A percentile compares a stretch with the other conserved stretches of the same genome.
phyloP scores from a whole-genome alignment of 2,113 vertebrate genomes.

The Numida meleagris region DNA sequence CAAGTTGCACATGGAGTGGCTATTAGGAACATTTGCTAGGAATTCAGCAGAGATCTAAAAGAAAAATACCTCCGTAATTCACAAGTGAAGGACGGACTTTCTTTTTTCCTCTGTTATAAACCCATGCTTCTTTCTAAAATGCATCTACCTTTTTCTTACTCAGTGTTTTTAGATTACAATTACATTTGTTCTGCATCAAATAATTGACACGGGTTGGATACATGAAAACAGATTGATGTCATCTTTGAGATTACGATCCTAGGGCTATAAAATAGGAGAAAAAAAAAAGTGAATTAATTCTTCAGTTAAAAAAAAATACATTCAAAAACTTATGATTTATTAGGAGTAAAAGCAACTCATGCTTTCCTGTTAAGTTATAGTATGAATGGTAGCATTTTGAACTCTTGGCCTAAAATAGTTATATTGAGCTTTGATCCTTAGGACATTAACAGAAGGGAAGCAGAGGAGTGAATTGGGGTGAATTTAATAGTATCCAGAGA shows the following conservation, averaged over 20 bases:
- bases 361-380: conserved; percentile 16
- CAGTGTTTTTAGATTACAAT: neutral
- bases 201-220: neutral
- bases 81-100: neutral
- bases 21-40: neutral
- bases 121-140: neutral
- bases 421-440: conserved; percentile 48
- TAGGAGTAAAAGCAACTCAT: conserved; percentile 11
- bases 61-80: neutral
- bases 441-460: conserved; percentile 17
- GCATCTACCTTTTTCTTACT: neutral
- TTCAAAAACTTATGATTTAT: conserved; percentile 17
- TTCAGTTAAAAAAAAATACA: neutral
- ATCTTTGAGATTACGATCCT: neutral
- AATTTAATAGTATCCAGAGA: conserved; percentile 62
- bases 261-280: neutral
- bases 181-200: neutral
- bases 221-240: neutral
- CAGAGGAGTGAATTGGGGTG: conserved; percentile 56
- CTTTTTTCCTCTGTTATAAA: neutral
- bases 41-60: neutral
- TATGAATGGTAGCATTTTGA: conserved; percentile 47
- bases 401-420: conserved; percentile 49
- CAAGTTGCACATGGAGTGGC: neutral
- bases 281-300: neutral